Evolutionary conservation across 2,888 invertebrate species (phyloP).

Genomic region (Rotaria socialis): DNA sequence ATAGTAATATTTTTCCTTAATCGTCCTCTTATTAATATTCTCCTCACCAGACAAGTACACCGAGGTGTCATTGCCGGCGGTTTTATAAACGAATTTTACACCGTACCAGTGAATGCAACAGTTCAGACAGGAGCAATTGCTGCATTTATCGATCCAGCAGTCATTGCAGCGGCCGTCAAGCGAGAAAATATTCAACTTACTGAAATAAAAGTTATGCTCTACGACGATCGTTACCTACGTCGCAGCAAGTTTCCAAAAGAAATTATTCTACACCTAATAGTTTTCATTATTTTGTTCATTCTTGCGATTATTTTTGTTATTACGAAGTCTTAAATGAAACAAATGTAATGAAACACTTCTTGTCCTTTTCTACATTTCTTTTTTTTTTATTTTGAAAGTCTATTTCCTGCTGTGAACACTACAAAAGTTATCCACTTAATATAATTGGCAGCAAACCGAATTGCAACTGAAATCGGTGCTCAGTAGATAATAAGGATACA

Average conservation of each 20-base stretch:
- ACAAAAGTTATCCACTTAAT: too few species aligned
- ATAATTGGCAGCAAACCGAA: too few species aligned
- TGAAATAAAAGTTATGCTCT: background rate
- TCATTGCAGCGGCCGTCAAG: background rate
- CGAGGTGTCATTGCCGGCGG: background rate
- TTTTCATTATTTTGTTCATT: conserved; percentile 2
- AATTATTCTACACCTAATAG: background rate
- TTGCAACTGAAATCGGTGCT: too few species aligned
- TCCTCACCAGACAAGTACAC: background rate
- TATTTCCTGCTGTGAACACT: too few species aligned
- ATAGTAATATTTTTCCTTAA: background rate
- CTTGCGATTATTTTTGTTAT: background rate
- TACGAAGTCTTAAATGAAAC: background rate
- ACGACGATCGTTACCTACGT: background rate
- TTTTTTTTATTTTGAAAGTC: too few species aligned
- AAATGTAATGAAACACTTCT: background rate
- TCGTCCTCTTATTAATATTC: background rate
- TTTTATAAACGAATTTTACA: background rate
- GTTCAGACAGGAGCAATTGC: conserved; percentile 4
- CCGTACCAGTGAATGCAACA: background rate
- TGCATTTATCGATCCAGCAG: background rate
- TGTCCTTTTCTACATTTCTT: too few species aligned
- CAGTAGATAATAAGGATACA: too few species aligned
- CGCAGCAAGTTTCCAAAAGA: background rate
- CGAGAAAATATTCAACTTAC: background rate